A percentile compares a stretch with the other conserved stretches of the same genome.
phyloP scores from a whole-genome alignment of 2,113 vertebrate genomes.

The Notechis scutatus region DNA sequence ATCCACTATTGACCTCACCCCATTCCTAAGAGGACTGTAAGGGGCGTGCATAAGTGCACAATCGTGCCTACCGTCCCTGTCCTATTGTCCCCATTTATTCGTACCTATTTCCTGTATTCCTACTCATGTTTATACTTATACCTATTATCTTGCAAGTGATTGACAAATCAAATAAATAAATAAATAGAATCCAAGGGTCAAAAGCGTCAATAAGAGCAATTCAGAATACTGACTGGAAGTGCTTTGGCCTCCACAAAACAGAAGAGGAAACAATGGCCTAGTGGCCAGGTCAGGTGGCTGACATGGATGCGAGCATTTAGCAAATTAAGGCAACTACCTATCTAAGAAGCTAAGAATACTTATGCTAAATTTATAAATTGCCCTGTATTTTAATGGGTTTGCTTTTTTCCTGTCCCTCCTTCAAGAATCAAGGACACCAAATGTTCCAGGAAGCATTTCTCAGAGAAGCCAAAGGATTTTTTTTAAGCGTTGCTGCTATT shows the following conservation, averaged over 20 bases:
- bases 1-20: too few relatives aligned
- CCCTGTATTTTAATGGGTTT: background rate
- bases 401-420: background rate
- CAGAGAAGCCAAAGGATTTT: background rate
- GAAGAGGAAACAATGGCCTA: background rate
- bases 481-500: background rate
- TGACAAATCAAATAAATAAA: too few relatives aligned
- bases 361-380: background rate
- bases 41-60: too few relatives aligned
- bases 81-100: too few relatives aligned
- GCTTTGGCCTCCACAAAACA: background rate
- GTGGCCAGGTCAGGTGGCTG: background rate
- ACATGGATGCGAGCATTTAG: background rate
- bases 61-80: too few relatives aligned
- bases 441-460: slow-evolving; percentile 1
- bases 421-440: background rate
- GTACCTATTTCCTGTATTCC: too few relatives aligned
- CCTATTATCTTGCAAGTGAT: too few relatives aligned
- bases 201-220: background rate
- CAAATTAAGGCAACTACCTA: background rate
- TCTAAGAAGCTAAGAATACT: background rate
- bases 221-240: background rate
- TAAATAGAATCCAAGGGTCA: background rate
- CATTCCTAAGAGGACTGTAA: too few relatives aligned
- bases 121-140: too few relatives aligned